A percentile compares a stretch with the other conserved stretches of the same genome.
Evolutionary conservation across 2,888 invertebrate genomes (phyloP).

Genomic region (Leistus spinibarbis): DNA sequence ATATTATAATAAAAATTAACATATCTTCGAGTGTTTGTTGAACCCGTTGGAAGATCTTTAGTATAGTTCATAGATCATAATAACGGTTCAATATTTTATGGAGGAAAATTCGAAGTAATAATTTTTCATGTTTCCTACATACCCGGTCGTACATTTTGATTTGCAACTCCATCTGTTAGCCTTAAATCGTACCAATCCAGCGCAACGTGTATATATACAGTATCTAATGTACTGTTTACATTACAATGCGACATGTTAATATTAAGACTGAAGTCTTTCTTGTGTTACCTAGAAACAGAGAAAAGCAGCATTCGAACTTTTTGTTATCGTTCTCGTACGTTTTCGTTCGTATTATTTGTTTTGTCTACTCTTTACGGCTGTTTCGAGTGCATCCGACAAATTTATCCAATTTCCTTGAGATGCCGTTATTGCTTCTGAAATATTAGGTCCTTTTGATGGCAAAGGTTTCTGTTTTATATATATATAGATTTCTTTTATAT

Average conservation of each 20-base stretch:
- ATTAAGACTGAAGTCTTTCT: neutral
- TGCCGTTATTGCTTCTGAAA: neutral
- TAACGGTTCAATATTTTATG: too few species aligned
- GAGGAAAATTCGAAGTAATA: too few species aligned
- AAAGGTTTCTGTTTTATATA: too few species aligned
- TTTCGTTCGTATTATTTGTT: neutral
- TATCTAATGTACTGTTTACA: neutral
- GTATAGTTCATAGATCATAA: too few species aligned
- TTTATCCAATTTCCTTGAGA: constrained; percentile 9
- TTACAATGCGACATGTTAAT: neutral
- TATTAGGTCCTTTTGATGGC: constrained; percentile 1
- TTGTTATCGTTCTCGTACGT: neutral
- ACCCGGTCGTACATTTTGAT: neutral
- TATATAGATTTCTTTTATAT: neutral
- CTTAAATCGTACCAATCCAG: neutral
- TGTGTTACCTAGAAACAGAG: neutral
- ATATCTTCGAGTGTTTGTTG: too few species aligned
- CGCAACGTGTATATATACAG: neutral
- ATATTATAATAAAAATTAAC: too few species aligned
- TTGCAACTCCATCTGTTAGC: neutral
- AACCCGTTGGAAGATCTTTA: too few species aligned
- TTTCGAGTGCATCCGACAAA: neutral
- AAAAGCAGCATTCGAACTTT: neutral
- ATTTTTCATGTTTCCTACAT: too few species aligned
- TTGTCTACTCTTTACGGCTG: neutral